These are phyloP conservation scores for Oryzias javanicus DNA, from an alignment of 2,113 vertebrate species.

Conservation along the genomic window DNA sequence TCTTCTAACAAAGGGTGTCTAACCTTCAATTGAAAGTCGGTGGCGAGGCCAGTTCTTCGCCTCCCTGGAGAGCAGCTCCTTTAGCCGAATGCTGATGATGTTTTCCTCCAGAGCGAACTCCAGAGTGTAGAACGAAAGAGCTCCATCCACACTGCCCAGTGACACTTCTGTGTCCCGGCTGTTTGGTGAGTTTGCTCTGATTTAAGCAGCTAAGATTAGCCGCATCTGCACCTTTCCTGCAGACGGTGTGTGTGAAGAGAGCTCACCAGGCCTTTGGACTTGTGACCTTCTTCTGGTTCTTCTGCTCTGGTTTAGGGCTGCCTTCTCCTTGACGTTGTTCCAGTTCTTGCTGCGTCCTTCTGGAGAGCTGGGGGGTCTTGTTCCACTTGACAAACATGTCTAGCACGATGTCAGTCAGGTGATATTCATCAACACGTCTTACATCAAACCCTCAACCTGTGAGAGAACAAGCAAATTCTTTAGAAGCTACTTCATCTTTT, in stretches of 20 bases:
- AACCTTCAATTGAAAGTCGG: slow-evolving; percentile 95
- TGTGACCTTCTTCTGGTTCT: slow-evolving; percentile 73
- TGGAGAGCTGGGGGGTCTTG: slow-evolving; percentile 79
- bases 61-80: slow-evolving; percentile 88
- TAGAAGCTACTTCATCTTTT: too few relatives aligned
- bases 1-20: slow-evolving; percentile 9
- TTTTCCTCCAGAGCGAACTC: slow-evolving; percentile 96
- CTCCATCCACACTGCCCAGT: slow-evolving; percentile 94
- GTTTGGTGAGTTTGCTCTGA: slow-evolving; percentile 83
- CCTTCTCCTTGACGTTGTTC: slow-evolving; percentile 74
- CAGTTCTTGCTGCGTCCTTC: slow-evolving; percentile 85
- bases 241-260: background rate
- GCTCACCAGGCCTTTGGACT: slow-evolving; percentile 84
- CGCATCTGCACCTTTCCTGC: background rate
- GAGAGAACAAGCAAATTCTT: too few relatives aligned
- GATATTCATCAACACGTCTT: slow-evolving; percentile 91
- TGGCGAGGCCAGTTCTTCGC: slow-evolving; percentile 97
- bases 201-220: background rate
- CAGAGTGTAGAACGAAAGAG: slow-evolving; percentile 97
- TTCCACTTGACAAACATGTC: slow-evolving; percentile 89
- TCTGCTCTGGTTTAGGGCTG: slow-evolving; percentile 81
- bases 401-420: slow-evolving; percentile 84
- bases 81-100: slow-evolving; percentile 94
- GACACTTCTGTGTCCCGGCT: slow-evolving; percentile 75
- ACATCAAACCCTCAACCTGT: too few relatives aligned